Evolutionary conservation across 2,797 vertebrate genomes (phyloP), one percentile per base, ranked within the genome.

Genomic region (Sebastes oblongus): DNA sequence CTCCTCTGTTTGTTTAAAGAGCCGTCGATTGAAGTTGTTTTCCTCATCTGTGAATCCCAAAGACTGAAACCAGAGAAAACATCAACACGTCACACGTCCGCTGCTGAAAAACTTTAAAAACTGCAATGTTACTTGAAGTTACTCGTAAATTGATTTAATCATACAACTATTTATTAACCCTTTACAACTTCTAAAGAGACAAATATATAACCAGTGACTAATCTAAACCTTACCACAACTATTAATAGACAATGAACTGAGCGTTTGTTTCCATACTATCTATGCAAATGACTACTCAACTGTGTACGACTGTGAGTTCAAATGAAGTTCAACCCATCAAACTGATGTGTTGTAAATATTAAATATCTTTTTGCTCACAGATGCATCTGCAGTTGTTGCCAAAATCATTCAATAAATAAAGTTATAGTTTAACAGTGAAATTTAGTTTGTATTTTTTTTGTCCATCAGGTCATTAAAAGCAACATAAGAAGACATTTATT

Each of bases 231-330:
- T 2, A 65, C n/a, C n/a, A 5, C 16, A 59, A 34, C 34, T 66
- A 27, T 39, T 9, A 58, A 34, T 5, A 12, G 9, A 32, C 9
- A 16, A 39, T 59, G 13, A 82, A 20, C 9, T 54, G 22, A 65
- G 66, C 46, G 50, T 39, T 39, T 66, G 13, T 67, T 72, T 67
- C 16, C 27, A 76, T 42, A 77, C 78, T 90, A 93, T 90, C 82
- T 91, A 93, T 90, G 86, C 92, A 91, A 90, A 86, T 24, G 46
- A 83, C 36, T 60, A 14, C 20, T 61, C 2, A 74, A 71, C 76
- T 90, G 68, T 83, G 30, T 46, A 24, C 50, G 4, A 81, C 13
- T 80, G 22, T 74, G 27, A 50, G 4, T 68, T 25, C 1, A 72
- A 58, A 58, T 73, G 9, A 69, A 66, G 34, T 34, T 70, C 34